A percentile compares a stretch with the other conserved stretches of the same genome.
Conservation (phyloP, 2,888 invertebrate genomes). For the Tachina lurida region DNA sequence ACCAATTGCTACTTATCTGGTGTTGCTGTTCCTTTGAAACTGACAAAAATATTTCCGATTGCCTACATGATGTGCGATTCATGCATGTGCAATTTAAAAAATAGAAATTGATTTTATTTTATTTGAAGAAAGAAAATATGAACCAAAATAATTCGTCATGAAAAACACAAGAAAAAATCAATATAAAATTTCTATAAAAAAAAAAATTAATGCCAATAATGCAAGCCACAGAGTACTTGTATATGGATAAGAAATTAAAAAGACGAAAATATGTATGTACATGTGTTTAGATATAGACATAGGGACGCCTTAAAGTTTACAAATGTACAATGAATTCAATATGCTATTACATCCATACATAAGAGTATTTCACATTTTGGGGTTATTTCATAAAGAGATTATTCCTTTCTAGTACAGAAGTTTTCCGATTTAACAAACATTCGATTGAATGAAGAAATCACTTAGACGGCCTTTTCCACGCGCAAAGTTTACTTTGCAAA, state of each 20-base stretch:
- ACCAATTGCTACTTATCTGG: background rate
- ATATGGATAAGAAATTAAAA: constrained; percentile 25
- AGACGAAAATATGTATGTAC: constrained; percentile 7
- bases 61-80: no score
- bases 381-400: constrained; percentile 23
- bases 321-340: constrained; percentile 21
- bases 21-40: background rate
- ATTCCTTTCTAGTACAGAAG: no score
- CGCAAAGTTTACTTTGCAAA: no score
- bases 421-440: no score
- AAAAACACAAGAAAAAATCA: constrained; percentile 41
- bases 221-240: background rate
- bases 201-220: constrained; percentile 19
- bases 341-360: background rate
- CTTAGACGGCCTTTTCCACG: no score
- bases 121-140: constrained; percentile 22
- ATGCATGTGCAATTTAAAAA: constrained; percentile 34
- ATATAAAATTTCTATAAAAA: constrained; percentile 19
- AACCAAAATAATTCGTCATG: constrained; percentile 7
- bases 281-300: constrained; percentile 29
- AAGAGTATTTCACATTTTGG: background rate
- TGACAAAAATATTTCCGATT: constrained; percentile 8
- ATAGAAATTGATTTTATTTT: constrained; percentile 35
- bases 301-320: constrained; percentile 40
- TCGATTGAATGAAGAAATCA: no score